Percentiles rank a stretch among this genome's conserved stretches.
Evolutionary conservation across 1,140 invertebrate species (phyloP).

Genomic region (Epicauta chinensis): DNA sequence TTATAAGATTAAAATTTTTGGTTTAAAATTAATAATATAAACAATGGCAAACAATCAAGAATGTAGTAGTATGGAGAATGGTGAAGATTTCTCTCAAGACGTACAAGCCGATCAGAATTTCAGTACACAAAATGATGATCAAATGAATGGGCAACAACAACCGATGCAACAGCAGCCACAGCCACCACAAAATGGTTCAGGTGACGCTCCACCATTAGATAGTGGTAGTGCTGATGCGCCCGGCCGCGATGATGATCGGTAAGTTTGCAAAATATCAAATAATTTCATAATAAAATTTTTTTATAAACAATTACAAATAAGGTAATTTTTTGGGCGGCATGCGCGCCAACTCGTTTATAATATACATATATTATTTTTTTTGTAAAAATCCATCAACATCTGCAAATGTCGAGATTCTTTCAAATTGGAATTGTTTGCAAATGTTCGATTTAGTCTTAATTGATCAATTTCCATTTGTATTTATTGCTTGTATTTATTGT

Average conservation of each 20-base stretch:
- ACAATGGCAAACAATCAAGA: conserved; percentile 22
- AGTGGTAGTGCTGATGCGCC: conserved; percentile 58
- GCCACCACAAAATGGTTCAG: conserved; percentile 52
- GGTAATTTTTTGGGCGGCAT: not conserved
- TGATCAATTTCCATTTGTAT: conserved; percentile 10
- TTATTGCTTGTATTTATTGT: conserved; percentile 11
- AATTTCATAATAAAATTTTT: not conserved
- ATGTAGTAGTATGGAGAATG: conserved; percentile 44
- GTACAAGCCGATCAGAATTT: conserved; percentile 45
- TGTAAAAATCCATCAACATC: conserved; percentile 34
- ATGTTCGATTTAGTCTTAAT: conserved; percentile 11
- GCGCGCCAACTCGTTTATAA: not conserved
- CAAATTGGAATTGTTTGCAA: not conserved
- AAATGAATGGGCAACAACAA: conserved; percentile 46
- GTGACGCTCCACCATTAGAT: conserved; percentile 53
- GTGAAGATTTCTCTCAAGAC: conserved; percentile 64
- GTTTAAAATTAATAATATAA: not conserved
- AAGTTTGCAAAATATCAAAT: conserved; percentile 33
- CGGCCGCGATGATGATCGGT: conserved; percentile 69
- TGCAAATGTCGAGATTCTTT: conserved; percentile 7
- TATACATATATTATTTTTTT: conserved; percentile 5
- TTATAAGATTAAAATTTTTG: not conserved
- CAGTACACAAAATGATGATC: conserved; percentile 44
- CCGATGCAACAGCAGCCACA: conserved; percentile 49
- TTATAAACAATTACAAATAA: not conserved